Evolutionary conservation across 2,888 invertebrate species (phyloP), one percentile per base, ranked within the genome.

Genomic region (Folsomia candida): DNA sequence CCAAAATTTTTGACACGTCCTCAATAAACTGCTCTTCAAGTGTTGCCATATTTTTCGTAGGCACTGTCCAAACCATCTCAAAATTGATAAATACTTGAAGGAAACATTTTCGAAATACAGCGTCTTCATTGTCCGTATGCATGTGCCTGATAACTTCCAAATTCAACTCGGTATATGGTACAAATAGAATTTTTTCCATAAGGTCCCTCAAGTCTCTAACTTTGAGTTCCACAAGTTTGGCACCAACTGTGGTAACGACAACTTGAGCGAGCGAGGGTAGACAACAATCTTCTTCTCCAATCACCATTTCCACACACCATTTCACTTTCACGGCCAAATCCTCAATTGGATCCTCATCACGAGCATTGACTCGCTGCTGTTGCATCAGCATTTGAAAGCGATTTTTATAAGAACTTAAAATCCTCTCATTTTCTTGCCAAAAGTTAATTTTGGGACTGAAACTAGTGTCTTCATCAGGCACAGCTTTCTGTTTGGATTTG

Each of bases 41-140:
- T 14, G 9, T 47, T 47, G 9, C 47, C 47, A 47, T 11, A 47
- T 47, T 47, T 14, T 47, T 14, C 11, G 59, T 37, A 20, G 64
- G 59, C 54, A 73, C 69, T 61, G 70, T 64, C 70, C 70, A 76
- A 1, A 69, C 68, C 18, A 76, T 69, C 61, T 76, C 76, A 27
- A 76, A 58, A 24, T 71, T 66, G 1, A 74, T 59, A 57, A 76
- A 60, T 1, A 76, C 68, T 57, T 76, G 76, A 14, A 74, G 63
- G n/a, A 74, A 67, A 18, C 69, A 68, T 57, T 74, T 63, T 14
- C 70, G 51, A 27, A 71, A 72, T 1, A 69, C 62, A 6, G 51
- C 57, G 2, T 18, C 6, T 4, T 60, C 63, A 18, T 59, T 58
- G 1, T 37, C 27, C 2, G 67, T 29, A 2, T 20, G 24, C 25